Base-by-base conservation (phyloP, 2,797 vertebrate genomes). In the Hipposideros larvatus region DNA sequence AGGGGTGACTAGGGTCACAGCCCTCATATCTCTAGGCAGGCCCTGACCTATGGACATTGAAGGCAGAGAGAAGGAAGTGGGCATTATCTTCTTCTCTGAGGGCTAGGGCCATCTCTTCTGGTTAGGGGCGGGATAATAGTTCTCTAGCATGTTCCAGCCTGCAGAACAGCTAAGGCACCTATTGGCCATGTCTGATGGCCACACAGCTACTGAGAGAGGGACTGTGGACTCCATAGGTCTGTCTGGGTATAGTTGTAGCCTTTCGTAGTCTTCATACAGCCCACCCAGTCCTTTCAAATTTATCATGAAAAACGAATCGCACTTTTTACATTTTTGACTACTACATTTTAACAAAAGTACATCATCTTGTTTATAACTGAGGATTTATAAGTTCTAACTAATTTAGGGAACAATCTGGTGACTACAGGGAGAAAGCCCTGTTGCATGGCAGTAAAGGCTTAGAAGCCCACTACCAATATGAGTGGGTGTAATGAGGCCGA, bases 11-110 rank as follows among this genome's bases (percentile, higher is more conserved):
- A 16, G 61, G 51, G 57, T 63, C 61, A 43, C 1, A 92, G 86
- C 75, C 61, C 84, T 86, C n/a, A 1, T 11, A 1, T 48, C 70
- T 80, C 16, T 15, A 61, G 85, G 84, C 82, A 61, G 55, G 46
- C 46, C 61, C 82, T 91, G 90, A 68, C 26, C 19, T n/a, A 8
- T 59, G 65, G 3, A 3, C 46, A 14, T 4, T 15, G n/a, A 16
- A 65, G 80, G 15, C 85, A 46, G 41, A 46, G 79, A 63, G 48
- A 66, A 95, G 90, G 82, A 92, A 86, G 51, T 59, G 41, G 53
- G 51, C 46, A 55, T 43, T 37, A 11, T 26, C 79, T 80, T 71
- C 80, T 90, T 34, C n/a, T 87, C 66, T 31, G 70, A 91, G 84
- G 55, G 31, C 15, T 2, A 9, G n/a, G 53, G 5, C 55, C 84